Percentiles rank a stretch among this genome's conserved stretches.
phyloP scores from a whole-genome alignment of 2,797 vertebrate species.

The Lepilemur ruficaudatus region DNA sequence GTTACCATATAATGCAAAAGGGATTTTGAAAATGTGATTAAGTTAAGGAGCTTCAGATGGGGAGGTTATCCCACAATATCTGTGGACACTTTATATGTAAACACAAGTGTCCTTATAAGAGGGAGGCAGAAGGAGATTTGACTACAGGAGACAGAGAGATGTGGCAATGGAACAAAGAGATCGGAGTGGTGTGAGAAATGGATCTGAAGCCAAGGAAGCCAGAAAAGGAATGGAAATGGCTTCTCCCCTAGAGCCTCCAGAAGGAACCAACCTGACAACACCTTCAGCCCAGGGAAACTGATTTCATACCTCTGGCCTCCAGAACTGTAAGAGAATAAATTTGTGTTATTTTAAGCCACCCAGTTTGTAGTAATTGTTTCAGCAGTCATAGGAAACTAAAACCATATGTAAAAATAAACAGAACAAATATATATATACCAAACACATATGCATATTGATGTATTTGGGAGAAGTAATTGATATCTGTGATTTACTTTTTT shows the following conservation, averaged over 20 bases:
- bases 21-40: neutral
- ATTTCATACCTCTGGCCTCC: neutral
- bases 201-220: neutral
- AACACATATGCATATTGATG: neutral
- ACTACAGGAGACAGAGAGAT: neutral
- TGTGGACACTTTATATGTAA: neutral
- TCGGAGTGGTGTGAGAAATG: neutral
- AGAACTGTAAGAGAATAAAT: neutral
- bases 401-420: neutral
- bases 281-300: neutral
- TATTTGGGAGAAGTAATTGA: neutral
- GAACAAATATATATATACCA: neutral
- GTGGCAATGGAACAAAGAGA: neutral
- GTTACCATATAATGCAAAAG: neutral
- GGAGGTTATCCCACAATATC: neutral
- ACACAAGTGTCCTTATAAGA: neutral
- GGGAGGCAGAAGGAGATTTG: neutral
- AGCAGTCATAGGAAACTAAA: neutral
- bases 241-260: neutral
- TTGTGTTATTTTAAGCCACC: neutral
- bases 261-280: neutral
- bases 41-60: neutral
- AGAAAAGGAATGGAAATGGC: neutral
- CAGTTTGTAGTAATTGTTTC: conserved; percentile 2
- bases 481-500: neutral